These are phyloP conservation scores for Cricetomys ansorgei DNA, from an alignment of 2,113 vertebrate species.

Conservation along the genomic window DNA sequence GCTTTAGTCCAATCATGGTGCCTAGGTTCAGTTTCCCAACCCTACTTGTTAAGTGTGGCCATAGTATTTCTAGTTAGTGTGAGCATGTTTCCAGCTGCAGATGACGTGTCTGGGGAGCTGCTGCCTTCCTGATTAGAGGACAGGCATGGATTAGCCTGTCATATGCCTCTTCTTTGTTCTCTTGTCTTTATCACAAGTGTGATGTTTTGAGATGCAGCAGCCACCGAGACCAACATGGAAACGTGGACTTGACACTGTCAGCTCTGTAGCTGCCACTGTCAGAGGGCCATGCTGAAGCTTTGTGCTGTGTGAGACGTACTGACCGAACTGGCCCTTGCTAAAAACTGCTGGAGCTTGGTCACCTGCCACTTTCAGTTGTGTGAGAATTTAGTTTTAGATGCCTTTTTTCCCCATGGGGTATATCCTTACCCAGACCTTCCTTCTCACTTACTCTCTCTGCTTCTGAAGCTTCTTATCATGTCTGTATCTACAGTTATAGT, in stretches of 20 bases:
- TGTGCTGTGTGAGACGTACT: background rate
- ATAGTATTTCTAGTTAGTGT: background rate
- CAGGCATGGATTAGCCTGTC: background rate
- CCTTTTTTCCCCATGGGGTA: background rate
- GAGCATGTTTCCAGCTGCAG: background rate
- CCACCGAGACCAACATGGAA: background rate
- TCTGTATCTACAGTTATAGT: background rate
- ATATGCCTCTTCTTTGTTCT: background rate
- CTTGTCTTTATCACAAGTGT: background rate
- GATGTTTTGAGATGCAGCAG: background rate
- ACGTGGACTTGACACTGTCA: background rate
- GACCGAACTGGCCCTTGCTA: background rate
- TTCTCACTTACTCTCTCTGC: background rate
- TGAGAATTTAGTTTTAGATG: background rate
- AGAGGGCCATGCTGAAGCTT: background rate
- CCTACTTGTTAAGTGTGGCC: no score
- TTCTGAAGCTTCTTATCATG: background rate
- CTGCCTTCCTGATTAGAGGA: background rate
- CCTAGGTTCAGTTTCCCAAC: background rate
- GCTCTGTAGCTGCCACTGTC: background rate
- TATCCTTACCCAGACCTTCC: no score
- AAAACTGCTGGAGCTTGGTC: background rate
- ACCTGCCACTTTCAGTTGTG: background rate
- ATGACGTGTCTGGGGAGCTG: background rate
- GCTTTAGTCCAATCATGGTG: no score